Base-by-base conservation (phyloP, 2,113 vertebrate genomes). In the Zapornia atra region DNA sequence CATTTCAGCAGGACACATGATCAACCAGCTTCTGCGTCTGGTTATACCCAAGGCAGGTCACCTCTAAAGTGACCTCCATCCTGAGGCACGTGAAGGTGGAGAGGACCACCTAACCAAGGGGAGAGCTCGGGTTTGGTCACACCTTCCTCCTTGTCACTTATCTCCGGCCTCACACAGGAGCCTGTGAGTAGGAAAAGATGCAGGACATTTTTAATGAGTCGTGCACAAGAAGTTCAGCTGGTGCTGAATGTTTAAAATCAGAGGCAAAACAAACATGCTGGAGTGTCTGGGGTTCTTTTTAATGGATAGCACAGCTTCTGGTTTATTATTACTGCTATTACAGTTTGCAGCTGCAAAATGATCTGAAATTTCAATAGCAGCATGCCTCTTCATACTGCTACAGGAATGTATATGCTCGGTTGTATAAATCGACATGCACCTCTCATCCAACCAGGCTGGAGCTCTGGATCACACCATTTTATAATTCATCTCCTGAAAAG, bases 291-390 rank as follows among this genome's bases (percentile, higher is more conserved):
- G 94, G 82, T 81, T 96, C 94, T 93, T 96, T 97, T 95, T 96
- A 97, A 97, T 94, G 96, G 97, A 80, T 92, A 94, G 95, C 96
- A 93, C 96, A 95, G 94, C 97, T 97, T 97, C 95, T 95, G 86
- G 70, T 96, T 96, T 97, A 96, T 97, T 97, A 96, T 97, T 95
- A 77, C 97, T 69, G 94, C 91, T 90, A 96, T 96, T 96, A 95
- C 94, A 95, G 92, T 97, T 95, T 95, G 95, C 97, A 97, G 96
- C 97, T 97, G 96, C 86, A 91, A 94, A 96, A 94, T 34, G 94
- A 95, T 94, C 95, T 94, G 96, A 90, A 97, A 96, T 96, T 95
- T 95, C 95, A 97, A 96, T 96, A 91, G 97, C 96, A 96, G 94
- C 89, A 64, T 88, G 96, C 76, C 88, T 96, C 96, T 95, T 97